Percentiles rank a stretch among this genome's conserved stretches.
Evolutionary conservation across 2,797 vertebrate genomes (phyloP).

Genomic region (Acanthurus lineatus): DNA sequence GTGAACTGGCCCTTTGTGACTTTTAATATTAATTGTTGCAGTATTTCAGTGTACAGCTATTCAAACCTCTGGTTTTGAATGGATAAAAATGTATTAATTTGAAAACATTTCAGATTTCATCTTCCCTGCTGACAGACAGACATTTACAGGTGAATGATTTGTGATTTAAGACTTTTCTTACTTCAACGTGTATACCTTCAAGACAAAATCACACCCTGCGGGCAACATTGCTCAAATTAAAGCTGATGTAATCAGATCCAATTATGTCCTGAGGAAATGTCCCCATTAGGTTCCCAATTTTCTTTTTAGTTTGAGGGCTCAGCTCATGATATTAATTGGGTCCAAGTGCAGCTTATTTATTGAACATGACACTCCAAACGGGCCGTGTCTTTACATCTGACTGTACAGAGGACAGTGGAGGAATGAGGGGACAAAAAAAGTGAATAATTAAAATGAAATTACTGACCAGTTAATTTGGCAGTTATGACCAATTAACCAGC

Average conservation of each 20-base stretch:
- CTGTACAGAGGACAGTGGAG: conserved; percentile 51
- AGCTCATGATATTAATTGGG: conserved; percentile 91
- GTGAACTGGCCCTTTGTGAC: not conserved
- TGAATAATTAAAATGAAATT: conserved; percentile 86
- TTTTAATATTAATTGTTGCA: not conserved
- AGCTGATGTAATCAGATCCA: conserved; percentile 86
- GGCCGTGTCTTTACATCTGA: conserved; percentile 83
- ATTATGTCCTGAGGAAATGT: conserved; percentile 84
- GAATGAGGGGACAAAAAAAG: conserved; percentile 50
- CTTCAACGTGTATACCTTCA: conserved; percentile 41
- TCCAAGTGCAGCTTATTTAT: conserved; percentile 86
- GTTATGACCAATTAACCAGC: conserved; percentile 90
- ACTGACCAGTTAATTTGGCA: conserved; percentile 90
- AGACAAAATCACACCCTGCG: conserved; percentile 63
- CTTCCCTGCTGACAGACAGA: not conserved
- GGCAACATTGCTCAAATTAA: conserved; percentile 83
- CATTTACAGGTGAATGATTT: conserved; percentile 49
- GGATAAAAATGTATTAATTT: not conserved
- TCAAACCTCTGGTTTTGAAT: not conserved
- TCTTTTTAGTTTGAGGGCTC: conserved; percentile 82
- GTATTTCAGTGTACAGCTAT: not conserved
- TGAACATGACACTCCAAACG: conserved; percentile 88
- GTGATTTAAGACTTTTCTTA: conserved; percentile 22
- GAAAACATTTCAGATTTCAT: not conserved
- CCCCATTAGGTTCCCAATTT: conserved; percentile 81